Percentiles rank a stretch among this genome's conserved stretches.
Conservation (phyloP, 1,140 invertebrate genomes). For the Papilio helenus region DNA sequence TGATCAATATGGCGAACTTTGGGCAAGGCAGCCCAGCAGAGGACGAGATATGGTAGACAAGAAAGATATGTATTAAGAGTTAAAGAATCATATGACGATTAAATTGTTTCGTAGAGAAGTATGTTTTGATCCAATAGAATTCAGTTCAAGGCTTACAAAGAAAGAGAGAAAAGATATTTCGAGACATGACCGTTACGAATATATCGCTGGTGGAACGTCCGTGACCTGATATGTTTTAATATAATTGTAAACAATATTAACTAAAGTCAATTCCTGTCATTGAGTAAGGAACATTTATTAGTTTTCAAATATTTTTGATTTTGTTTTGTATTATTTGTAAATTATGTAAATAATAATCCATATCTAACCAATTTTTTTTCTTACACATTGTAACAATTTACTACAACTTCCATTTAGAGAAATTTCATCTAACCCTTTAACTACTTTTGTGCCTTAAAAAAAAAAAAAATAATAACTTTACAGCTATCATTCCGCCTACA, state of each 20-base stretch:
- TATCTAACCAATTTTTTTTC: too few relatives aligned
- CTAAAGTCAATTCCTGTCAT: background rate
- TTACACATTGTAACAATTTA: too few relatives aligned
- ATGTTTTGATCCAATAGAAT: background rate
- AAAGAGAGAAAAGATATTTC: background rate
- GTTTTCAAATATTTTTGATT: background rate
- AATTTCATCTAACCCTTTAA: too few relatives aligned
- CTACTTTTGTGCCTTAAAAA: too few relatives aligned
- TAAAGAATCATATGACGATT: background rate
- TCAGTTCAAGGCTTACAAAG: background rate
- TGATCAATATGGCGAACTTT: too few relatives aligned
- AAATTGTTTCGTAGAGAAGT: background rate
- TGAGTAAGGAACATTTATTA: background rate
- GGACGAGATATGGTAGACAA: too few relatives aligned
- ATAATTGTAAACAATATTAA: background rate
- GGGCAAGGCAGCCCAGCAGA: too few relatives aligned
- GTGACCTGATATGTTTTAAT: constrained; percentile 2
- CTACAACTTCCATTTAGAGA: too few relatives aligned
- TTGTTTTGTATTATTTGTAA: too few relatives aligned
- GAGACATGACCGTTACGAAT: background rate
- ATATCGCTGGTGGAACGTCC: background rate
- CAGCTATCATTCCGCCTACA: too few relatives aligned
- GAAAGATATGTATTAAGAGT: background rate
- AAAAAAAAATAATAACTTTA: too few relatives aligned
- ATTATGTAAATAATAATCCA: too few relatives aligned